Percentiles rank a stretch among this genome's conserved stretches.
phyloP scores from a whole-genome alignment of 2,113 vertebrate species.

The Sapajus apella region DNA sequence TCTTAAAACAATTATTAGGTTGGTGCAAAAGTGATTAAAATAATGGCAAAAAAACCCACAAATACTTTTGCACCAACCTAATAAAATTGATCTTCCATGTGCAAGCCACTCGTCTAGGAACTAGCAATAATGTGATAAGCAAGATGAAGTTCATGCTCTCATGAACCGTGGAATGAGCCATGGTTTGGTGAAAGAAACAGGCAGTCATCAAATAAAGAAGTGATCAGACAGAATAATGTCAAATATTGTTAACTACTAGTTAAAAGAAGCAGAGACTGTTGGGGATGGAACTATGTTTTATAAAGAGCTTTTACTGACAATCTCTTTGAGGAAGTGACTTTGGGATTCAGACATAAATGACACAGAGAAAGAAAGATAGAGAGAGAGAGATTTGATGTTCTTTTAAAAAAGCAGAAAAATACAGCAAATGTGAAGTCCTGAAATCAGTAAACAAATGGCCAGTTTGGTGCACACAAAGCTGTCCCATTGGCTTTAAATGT shows the following conservation, averaged over 20 bases:
- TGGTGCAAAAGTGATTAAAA: no score
- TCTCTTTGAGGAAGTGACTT: background rate
- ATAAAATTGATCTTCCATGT: background rate
- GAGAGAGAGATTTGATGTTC: background rate
- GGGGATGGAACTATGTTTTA: background rate
- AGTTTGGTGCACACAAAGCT: no score
- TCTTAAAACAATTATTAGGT: background rate
- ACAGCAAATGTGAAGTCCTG: background rate
- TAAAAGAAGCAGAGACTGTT: background rate
- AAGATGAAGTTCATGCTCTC: background rate
- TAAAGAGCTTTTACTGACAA: background rate
- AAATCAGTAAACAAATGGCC: background rate
- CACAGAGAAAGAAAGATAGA: background rate
- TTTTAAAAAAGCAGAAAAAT: background rate
- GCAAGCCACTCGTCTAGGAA: background rate
- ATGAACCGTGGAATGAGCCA: background rate
- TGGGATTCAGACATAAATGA: background rate
- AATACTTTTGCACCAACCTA: no score
- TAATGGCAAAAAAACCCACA: no score
- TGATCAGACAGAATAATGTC: background rate
- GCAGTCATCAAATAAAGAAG: background rate
- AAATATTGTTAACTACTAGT: background rate
- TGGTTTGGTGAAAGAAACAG: background rate
- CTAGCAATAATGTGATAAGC: background rate
- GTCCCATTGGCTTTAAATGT: background rate